Percentiles rank a stretch among this genome's conserved stretches.
phyloP scores from a whole-genome alignment of 2,888 invertebrate genomes.

The Lapara coniferarum region DNA sequence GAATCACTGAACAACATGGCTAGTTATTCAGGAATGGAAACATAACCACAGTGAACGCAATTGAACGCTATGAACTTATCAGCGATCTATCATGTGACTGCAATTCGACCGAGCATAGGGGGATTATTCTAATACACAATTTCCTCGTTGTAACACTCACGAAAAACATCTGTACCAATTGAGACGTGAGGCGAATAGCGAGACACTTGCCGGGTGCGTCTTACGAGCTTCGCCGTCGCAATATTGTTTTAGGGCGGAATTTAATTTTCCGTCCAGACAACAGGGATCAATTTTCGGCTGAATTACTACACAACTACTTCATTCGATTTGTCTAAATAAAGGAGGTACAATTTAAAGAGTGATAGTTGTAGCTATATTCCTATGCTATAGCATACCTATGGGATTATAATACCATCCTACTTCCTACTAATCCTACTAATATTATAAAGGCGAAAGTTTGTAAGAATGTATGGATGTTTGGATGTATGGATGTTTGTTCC shows the following conservation, averaged over 20 bases:
- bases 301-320: neutral
- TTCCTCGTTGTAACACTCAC: constrained; percentile 46
- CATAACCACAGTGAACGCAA: neutral
- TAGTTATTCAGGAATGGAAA: neutral
- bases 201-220: constrained; percentile 28
- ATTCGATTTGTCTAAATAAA: neutral
- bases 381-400: too few relatives aligned
- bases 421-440: too few relatives aligned
- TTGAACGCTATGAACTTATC: constrained; percentile 19
- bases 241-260: constrained; percentile 12
- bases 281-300: neutral
- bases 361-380: too few relatives aligned
- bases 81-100: constrained; percentile 45
- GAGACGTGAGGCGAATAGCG: constrained; percentile 25
- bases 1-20: neutral
- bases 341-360: too few relatives aligned
- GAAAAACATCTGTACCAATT: constrained; percentile 31
- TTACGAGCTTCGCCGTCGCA: constrained; percentile 2
- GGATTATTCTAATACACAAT: constrained; percentile 39
- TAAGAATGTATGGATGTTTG: too few relatives aligned
- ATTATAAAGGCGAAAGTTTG: too few relatives aligned
- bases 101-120: constrained; percentile 36
- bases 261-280: constrained; percentile 6
- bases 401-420: too few relatives aligned
- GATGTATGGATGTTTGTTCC: too few relatives aligned